A percentile compares a stretch with the other conserved stretches of the same genome.
phyloP scores from a whole-genome alignment of 2,797 vertebrate genomes.

The Orientallactaga sibirica region DNA sequence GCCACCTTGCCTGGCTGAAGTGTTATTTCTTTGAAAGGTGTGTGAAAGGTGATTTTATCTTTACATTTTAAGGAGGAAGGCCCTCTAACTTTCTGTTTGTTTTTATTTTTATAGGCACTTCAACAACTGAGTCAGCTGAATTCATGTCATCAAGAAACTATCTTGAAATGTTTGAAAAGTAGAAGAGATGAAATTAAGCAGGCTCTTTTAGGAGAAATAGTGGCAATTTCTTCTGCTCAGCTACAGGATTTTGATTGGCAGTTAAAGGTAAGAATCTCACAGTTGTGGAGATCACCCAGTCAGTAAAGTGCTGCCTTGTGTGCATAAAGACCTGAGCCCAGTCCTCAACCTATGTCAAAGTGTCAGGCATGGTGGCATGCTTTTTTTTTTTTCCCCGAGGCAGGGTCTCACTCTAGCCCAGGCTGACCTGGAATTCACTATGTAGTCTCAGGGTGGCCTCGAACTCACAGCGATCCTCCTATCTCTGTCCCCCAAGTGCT shows the following conservation, averaged over 20 bases:
- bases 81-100: slow-evolving; percentile 26
- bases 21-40: not conserved
- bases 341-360: too few relatives aligned
- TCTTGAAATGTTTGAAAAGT: slow-evolving; percentile 91
- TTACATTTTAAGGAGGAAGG: not conserved
- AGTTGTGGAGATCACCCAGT: too few relatives aligned
- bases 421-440: too few relatives aligned
- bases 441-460: too few relatives aligned
- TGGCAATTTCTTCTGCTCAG: slow-evolving; percentile 92
- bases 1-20: not conserved
- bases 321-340: too few relatives aligned
- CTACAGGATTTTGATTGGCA: slow-evolving; percentile 99
- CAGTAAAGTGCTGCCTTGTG: too few relatives aligned
- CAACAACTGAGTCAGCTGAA: slow-evolving; percentile 88
- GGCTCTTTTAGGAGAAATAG: slow-evolving; percentile 91
- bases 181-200: slow-evolving; percentile 92
- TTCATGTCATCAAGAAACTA: slow-evolving; percentile 86
- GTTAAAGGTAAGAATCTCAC: slow-evolving; percentile 91
- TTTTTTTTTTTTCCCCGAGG: too few relatives aligned
- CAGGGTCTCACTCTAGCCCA: too few relatives aligned
- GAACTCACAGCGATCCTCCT: too few relatives aligned
- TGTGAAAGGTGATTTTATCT: not conserved
- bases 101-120: slow-evolving; percentile 87
- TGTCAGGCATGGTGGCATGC: too few relatives aligned
- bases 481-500: too few relatives aligned